Evolutionary conservation across 2,888 invertebrate species (phyloP), one percentile per base, ranked within the genome.

Genomic region (Eilema griseolum): DNA sequence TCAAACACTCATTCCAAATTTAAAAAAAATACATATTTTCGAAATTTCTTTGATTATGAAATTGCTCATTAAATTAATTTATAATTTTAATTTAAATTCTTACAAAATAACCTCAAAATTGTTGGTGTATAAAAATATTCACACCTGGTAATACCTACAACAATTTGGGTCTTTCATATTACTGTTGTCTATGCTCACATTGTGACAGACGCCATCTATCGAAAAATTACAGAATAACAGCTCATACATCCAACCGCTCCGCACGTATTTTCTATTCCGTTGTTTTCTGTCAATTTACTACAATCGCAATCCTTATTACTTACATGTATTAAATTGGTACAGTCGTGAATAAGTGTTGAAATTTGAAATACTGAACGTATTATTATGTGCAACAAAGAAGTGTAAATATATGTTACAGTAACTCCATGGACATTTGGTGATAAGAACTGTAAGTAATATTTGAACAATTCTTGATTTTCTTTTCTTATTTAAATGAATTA

Each of bases 231-330:
- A 68, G 73, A 81, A 86, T 80, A 83, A 76, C 81, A 72, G 83
- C 82, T 85, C 86, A 86, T 87, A 88, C 87, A 88, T 89, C 87
- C 87, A 84, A 85, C 86, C 85, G 81, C 83, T 84, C 81, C 86
- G 86, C 90, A 93, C 93, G 92, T 94, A 92, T 92, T 92, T 92
- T 91, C 86, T 88, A 89, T 89, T 90, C 88, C 86, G 89, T 89
- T 94, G 92, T 92, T 93, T 92, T 93, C 92, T 92, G 92, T 92
- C 91, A 90, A n/a, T 86, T 86, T 77, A 71, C 79, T 85, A 87
- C 84, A 90, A 88, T 91, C 88, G 90, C 89, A 89, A 89, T 88
- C 87, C 85, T 82, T 85, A 88, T 81, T 16, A 41, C 16, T 24
- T 59, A 16, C 11, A 24, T 26, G 31, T 61, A 31, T 11, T 87